Evolutionary conservation across 2,797 vertebrate genomes (phyloP), one percentile per base, ranked within the genome.

Genomic region (Anguilla anguilla): DNA sequence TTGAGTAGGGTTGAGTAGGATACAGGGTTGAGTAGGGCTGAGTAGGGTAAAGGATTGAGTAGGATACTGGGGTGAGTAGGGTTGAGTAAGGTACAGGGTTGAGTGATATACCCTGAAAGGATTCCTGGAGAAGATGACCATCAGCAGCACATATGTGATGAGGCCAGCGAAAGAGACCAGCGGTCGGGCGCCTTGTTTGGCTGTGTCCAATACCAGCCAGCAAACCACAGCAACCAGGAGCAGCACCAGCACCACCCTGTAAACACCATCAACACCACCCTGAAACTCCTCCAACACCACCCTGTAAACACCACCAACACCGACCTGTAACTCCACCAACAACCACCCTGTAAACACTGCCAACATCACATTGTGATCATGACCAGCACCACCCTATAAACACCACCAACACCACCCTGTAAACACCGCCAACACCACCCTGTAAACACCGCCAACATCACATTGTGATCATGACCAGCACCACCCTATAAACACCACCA

Each of bases 141-240:
- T 93, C 89, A 97, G 84, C 79, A 96, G 53, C 87, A 97, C 51
- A 64, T 96, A 95, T 86, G 97, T 86, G 25, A 97, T 25, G 89
- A 98, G 94, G 0, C 97, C 97, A 43, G 91, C 94, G 86, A 97
- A 97, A n/a, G 97, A 97, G 72, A 98, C 94, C 19, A 98, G 90
- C 25, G 97, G 96, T 72, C 35, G 95, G 39, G 87, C 93, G 83
- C 97, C 97, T 85, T 19, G 89, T 88, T 93, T 96, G 84, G 92
- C 94, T 0, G 97, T 97, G 92, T 98, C 97, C 77, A 98, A 93
- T 67, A 91, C 89, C 31, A 98, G 92, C 97, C 97, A 97, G 88
- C 92, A 95, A 87, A 97, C 91, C n/a, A 95, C 0, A 0, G 25
- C 90, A 86, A 93, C 81, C 87, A 94, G 35, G 69, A 97, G 10